Conservation (phyloP, 2,113 vertebrate genomes). For the Chroicocephalus ridibundus region DNA sequence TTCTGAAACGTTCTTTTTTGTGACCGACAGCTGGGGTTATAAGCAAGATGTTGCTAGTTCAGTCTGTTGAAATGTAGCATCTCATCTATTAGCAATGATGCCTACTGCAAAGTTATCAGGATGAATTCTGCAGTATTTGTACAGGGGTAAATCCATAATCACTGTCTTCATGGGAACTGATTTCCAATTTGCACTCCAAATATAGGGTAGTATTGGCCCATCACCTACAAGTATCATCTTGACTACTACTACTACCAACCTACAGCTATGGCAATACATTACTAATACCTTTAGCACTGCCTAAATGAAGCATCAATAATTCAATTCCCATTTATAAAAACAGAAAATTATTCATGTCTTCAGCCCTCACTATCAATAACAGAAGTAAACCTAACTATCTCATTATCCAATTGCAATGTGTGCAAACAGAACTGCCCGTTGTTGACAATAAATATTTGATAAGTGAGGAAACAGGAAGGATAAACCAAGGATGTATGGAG, state of each 20-base stretch:
- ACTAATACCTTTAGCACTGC: slow-evolving; percentile 69
- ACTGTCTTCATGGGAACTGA: neutral
- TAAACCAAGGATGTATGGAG: slow-evolving; percentile 73
- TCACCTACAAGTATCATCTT: neutral
- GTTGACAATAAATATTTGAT: slow-evolving; percentile 83
- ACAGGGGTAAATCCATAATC: neutral
- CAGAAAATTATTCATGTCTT: slow-evolving; percentile 80
- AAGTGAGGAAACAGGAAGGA: slow-evolving; percentile 73
- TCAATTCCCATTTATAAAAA: slow-evolving; percentile 79
- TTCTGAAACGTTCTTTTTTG: neutral
- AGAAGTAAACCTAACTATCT: slow-evolving; percentile 75
- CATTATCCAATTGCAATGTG: slow-evolving; percentile 79
- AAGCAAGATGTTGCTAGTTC: neutral
- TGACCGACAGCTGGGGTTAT: rapidly evolving
- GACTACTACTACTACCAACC: neutral
- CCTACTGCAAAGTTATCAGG: neutral
- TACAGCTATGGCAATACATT: slow-evolving; percentile 19
- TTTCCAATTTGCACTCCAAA: neutral
- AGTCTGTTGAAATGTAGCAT: neutral
- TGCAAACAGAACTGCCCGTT: slow-evolving; percentile 79
- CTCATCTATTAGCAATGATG: neutral
- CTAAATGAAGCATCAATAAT: slow-evolving; percentile 81
- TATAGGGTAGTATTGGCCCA: neutral
- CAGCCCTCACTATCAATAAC: slow-evolving; percentile 73
- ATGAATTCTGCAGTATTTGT: neutral